Conservation (phyloP, 2,888 invertebrate species). For the Germaria angustata region DNA sequence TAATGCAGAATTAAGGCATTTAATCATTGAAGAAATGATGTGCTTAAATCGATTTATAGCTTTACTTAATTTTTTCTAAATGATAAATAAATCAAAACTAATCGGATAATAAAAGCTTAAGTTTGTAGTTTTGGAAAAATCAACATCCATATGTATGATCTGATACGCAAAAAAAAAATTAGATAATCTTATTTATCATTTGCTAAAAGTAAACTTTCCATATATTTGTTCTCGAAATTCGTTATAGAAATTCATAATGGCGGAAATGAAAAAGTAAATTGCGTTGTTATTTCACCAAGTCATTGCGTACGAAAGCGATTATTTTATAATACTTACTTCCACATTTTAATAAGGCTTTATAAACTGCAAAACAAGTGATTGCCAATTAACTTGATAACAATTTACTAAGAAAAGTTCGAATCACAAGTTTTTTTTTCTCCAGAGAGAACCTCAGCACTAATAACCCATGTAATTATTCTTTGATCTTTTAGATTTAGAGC, state of each 20-base stretch:
- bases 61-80: too few relatives aligned
- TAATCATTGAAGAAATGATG: too few relatives aligned
- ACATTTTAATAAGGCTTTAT: not conserved
- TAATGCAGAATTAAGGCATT: too few relatives aligned
- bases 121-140: too few relatives aligned
- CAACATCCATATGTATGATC: too few relatives aligned
- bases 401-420: not conserved
- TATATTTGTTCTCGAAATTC: too few relatives aligned
- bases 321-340: conserved; percentile 8
- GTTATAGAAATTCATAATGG: not conserved
- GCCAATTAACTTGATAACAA: conserved; percentile 2
- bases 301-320: not conserved
- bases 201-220: too few relatives aligned
- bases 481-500: conserved; percentile 20
- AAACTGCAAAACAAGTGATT: conserved; percentile 3
- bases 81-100: too few relatives aligned
- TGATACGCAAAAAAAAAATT: too few relatives aligned
- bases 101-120: too few relatives aligned
- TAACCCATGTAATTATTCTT: not conserved
- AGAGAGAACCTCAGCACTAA: conserved; percentile 5
- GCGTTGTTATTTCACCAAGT: not conserved
- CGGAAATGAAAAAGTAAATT: conserved; percentile 12
- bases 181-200: too few relatives aligned
- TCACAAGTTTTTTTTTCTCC: not conserved
- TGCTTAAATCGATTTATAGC: too few relatives aligned